A percentile compares a stretch with the other conserved stretches of the same genome.
Evolutionary conservation across 1,140 invertebrate genomes (phyloP).

Genomic region (Cydia fagiglandana): DNA sequence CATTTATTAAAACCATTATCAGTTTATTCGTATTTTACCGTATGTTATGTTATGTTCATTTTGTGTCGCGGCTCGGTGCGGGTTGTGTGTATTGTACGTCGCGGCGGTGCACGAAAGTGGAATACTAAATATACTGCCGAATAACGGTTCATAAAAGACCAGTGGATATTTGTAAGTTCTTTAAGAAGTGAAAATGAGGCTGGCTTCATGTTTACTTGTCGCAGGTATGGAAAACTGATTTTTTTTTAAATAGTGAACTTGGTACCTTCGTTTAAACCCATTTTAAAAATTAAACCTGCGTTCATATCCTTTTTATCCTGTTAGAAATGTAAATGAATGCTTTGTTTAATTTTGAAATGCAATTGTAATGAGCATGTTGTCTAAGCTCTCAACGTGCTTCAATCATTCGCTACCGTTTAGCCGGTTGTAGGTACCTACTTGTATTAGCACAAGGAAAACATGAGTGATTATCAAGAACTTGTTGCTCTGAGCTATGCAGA

Average conservation of each 20-base stretch:
- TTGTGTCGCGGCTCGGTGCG: slow-evolving; percentile 44
- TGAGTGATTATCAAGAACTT: not conserved
- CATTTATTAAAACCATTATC: slow-evolving; percentile 50
- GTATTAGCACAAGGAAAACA: slow-evolving; percentile 17
- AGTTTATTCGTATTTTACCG: slow-evolving; percentile 49
- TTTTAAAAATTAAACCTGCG: too few relatives aligned
- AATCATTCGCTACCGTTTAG: not conserved
- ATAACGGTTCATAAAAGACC: slow-evolving; percentile 19
- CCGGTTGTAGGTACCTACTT: not conserved
- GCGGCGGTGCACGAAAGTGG: slow-evolving; percentile 9
- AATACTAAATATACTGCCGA: slow-evolving; percentile 14
- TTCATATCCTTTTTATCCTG: not conserved
- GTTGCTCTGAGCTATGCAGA: slow-evolving; percentile 1
- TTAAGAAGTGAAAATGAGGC: not conserved
- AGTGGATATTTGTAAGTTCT: not conserved
- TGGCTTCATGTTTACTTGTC: slow-evolving; percentile 21
- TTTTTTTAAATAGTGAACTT: not conserved
- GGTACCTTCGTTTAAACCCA: not conserved
- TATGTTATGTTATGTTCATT: slow-evolving; percentile 59
- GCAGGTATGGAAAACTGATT: slow-evolving; percentile 10
- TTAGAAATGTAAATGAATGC: not conserved
- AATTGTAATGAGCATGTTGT: not conserved
- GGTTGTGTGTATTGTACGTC: slow-evolving; percentile 34
- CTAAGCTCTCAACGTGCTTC: not conserved
- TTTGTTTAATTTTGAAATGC: slow-evolving; percentile 11